A percentile compares a stretch with the other conserved stretches of the same genome.
Conservation (phyloP, 2,113 vertebrate genomes). For the Alethe diademata region DNA sequence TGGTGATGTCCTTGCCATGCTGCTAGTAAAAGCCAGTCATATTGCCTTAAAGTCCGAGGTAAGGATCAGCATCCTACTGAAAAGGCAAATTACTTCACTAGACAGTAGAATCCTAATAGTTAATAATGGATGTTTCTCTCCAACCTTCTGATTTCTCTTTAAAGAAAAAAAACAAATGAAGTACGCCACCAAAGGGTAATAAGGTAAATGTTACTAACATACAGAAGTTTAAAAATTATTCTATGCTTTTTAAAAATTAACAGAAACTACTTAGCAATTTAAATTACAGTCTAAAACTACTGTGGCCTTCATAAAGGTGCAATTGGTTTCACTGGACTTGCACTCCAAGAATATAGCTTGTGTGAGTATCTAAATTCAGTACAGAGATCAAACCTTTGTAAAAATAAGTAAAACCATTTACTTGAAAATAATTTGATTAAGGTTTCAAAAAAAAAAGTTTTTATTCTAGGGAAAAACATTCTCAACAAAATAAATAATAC, state of each 20-base stretch:
- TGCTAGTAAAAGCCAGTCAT: background rate
- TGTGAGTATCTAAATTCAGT: background rate
- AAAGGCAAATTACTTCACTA: background rate
- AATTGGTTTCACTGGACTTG: background rate
- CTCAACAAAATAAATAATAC: background rate
- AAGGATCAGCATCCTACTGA: background rate
- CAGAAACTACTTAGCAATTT: background rate
- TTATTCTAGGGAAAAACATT: background rate
- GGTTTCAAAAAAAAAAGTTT: background rate
- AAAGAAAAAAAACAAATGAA: background rate
- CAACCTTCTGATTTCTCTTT: background rate
- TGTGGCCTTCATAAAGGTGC: background rate
- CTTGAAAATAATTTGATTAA: background rate
- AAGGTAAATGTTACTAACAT: background rate
- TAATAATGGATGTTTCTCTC: background rate
- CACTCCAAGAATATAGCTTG: background rate
- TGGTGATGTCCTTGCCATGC: background rate
- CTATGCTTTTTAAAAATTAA: background rate
- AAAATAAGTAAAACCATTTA: background rate
- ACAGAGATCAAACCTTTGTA: background rate
- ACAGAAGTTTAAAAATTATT: background rate
- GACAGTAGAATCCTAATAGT: background rate
- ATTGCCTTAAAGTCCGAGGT: background rate
- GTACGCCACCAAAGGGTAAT: background rate
- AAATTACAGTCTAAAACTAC: background rate